Conservation (phyloP, 2,888 invertebrate species). For the Ochropleura leucogaster region DNA sequence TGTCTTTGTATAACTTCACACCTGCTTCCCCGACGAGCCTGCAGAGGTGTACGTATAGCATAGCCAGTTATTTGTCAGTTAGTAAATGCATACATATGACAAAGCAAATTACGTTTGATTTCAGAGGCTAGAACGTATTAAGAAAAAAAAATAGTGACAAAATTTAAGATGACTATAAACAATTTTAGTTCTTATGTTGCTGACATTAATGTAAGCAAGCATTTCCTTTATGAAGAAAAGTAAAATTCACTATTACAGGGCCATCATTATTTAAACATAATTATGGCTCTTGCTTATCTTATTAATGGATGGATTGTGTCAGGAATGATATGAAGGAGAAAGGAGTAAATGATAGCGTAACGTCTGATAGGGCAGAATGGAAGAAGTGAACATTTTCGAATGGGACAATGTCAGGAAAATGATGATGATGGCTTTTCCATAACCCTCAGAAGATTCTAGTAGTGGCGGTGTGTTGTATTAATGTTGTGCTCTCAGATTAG, state of each 20-base stretch:
- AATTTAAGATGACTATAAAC: not conserved
- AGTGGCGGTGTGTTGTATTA: not conserved
- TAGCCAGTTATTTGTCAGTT: not conserved
- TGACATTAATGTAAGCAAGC: not conserved
- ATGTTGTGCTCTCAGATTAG: not conserved
- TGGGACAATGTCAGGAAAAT: too few species aligned
- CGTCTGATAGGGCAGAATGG: too few species aligned
- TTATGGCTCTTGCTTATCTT: too few species aligned
- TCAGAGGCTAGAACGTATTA: too few species aligned
- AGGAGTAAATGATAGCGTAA: too few species aligned
- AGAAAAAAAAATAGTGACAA: too few species aligned
- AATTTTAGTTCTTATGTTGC: not conserved
- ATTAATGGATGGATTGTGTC: too few species aligned
- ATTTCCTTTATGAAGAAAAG: not conserved
- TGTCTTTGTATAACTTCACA: not conserved
- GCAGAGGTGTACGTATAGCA: not conserved
- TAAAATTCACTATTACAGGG: not conserved
- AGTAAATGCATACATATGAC: too few species aligned
- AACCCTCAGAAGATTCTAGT: not conserved
- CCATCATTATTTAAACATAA: not conserved
- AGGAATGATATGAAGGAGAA: too few species aligned
- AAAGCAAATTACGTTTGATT: too few species aligned
- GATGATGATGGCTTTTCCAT: not conserved
- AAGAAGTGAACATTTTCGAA: too few species aligned
- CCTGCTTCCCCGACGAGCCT: not conserved